These are phyloP conservation scores for Gallinago jamesoni DNA, from an alignment of 2,113 vertebrate species.

Conservation along the genomic window DNA sequence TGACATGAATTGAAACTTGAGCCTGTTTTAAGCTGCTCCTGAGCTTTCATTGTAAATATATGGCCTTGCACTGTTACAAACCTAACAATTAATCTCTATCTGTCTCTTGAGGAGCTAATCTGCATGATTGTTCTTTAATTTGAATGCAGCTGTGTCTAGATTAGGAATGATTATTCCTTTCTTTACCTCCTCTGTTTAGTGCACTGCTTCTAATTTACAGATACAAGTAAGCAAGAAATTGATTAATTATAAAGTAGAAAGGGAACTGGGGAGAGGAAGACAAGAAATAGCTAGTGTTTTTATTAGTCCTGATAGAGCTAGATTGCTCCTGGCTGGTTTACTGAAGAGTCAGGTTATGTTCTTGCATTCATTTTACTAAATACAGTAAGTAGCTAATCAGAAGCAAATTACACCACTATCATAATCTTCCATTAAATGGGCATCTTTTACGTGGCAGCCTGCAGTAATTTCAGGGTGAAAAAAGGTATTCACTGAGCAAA, in stretches of 20 bases:
- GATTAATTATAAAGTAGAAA: background rate
- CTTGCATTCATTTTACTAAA: constrained; percentile 7
- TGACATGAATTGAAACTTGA: background rate
- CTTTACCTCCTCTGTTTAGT: background rate
- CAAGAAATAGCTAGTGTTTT: background rate
- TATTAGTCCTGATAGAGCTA: background rate
- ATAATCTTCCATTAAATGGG: background rate
- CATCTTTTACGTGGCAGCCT: background rate
- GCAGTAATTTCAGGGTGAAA: background rate
- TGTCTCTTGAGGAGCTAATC: background rate
- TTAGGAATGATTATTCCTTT: background rate
- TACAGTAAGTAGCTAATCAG: background rate
- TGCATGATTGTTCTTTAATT: background rate
- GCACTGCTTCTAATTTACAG: background rate
- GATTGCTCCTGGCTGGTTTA: background rate
- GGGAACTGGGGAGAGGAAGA: background rate
- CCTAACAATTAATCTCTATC: background rate
- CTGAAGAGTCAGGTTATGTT: background rate
- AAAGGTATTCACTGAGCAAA: background rate
- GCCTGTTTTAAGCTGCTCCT: background rate
- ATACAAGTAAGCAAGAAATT: background rate
- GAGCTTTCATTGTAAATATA: background rate
- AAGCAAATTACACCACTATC: background rate
- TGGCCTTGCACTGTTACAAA: background rate
- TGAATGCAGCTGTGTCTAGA: background rate